Percentiles rank a stretch among this genome's conserved stretches.
phyloP scores from a whole-genome alignment of 2,888 invertebrate species.

The Poecilus cupreus region DNA sequence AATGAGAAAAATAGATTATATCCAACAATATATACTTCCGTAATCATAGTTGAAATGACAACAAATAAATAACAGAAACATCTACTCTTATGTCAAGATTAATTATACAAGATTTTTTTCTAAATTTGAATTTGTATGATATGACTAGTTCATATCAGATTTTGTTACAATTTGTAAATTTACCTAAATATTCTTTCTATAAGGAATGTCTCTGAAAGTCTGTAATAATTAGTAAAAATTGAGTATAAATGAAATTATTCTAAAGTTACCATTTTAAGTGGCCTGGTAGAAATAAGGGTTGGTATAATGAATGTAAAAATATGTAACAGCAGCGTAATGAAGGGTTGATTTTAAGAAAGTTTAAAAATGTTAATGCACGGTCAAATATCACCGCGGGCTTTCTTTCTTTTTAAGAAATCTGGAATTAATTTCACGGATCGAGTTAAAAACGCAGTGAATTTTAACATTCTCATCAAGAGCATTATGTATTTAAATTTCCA shows the following conservation, averaged over 20 bases:
- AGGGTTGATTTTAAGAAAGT: neutral
- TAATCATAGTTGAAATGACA: too few relatives aligned
- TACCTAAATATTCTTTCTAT: too few relatives aligned
- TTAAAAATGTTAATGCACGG: conserved; percentile 3
- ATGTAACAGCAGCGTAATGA: neutral
- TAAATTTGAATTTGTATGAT: too few relatives aligned
- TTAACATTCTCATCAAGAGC: conserved; percentile 49
- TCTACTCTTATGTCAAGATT: too few relatives aligned
- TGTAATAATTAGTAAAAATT: too few relatives aligned
- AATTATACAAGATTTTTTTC: too few relatives aligned
- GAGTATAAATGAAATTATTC: neutral
- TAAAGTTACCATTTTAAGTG: neutral
- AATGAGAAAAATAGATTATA: too few relatives aligned
- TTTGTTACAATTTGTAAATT: too few relatives aligned
- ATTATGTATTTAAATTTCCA: conserved; percentile 57
- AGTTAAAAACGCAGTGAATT: conserved; percentile 44
- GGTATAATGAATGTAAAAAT: conserved; percentile 6
- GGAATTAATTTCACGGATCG: conserved; percentile 43
- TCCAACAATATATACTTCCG: too few relatives aligned
- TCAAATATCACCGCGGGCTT: neutral
- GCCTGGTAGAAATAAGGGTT: neutral
- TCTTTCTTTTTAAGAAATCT: conserved; percentile 33
- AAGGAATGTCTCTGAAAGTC: too few relatives aligned
- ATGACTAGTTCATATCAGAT: too few relatives aligned
- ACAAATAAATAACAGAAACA: too few relatives aligned